phyloP scores from a whole-genome alignment of 2,113 vertebrate genomes.

The Recurvirostra avosetta region DNA sequence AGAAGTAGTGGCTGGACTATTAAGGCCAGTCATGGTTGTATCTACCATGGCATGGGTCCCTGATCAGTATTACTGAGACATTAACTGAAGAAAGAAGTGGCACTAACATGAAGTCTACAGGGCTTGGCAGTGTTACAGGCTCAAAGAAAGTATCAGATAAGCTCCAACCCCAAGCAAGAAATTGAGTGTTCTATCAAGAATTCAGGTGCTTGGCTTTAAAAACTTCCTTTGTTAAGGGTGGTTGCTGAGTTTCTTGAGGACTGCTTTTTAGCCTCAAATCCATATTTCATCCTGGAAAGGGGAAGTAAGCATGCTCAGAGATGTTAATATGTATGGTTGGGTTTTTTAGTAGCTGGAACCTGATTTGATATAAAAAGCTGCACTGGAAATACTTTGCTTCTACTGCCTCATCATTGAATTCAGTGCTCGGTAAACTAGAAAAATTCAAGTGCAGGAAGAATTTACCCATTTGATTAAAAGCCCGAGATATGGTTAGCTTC shows the following conservation, averaged over 20 bases:
- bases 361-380: background rate
- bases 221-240: background rate
- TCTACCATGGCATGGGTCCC: background rate
- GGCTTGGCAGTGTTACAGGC: background rate
- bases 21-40: accelerated
- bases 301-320: background rate
- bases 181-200: background rate
- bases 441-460: background rate
- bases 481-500: background rate
- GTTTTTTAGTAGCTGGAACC: background rate
- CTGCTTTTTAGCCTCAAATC: background rate
- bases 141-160: background rate
- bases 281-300: background rate
- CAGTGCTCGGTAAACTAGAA: background rate
- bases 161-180: background rate
- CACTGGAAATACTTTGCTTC: background rate
- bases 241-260: background rate
- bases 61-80: background rate
- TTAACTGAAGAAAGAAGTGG: background rate
- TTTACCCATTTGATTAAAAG: background rate
- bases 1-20: background rate
- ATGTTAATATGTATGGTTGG: accelerated
- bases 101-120: accelerated
- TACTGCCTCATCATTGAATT: background rate
- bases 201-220: background rate